Evolutionary conservation across 2,888 invertebrate species (phyloP), one percentile per base, ranked within the genome.

Genomic region (Eudasyphora cyanicolor): DNA sequence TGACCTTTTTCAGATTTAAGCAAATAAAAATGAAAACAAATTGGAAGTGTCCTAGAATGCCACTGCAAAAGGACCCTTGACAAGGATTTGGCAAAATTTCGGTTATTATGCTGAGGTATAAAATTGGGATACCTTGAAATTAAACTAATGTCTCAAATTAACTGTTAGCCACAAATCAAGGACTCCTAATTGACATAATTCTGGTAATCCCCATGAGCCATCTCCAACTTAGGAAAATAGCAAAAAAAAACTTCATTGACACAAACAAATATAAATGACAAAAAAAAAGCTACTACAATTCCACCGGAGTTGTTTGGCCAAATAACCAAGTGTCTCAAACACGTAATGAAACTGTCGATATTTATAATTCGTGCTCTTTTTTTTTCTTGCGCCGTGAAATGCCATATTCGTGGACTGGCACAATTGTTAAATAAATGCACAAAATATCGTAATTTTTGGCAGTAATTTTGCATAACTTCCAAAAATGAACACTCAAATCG

Each of bases 381-480:
- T 24, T n/a, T n/a, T n/a, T n/a, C n/a, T n/a, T n/a, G n/a, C n/a
- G n/a, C 17, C 24, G 57, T 27, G 12, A 57, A 54, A 54, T 54
- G 54, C 8, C 54, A 21, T 21, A 3, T 54, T 8, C 12, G 54
- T 3, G 2, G 12, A 14, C 14, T 38, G 2, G 38, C 2, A 12
- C 38, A 14, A 2, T 38, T 8, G 38, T 38, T 69, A 74, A 83
- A 74, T 60, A 73, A 82, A 71, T 82, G 76, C 69, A n/a, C n/a
- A 32, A 57, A 76, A 71, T n/a, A n/a, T 32, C n/a, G 45, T 14
- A 12, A 45, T n/a, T 70, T 74, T 60, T n/a, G 71, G 54, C 29
- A 79, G 29, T 67, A 57, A 57, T 60, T 57, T 79, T 82, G 71
- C 71, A 57, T 62, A 42, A 75, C 54, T 70, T 12, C 29, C 51